phyloP scores from a whole-genome alignment of 2,113 vertebrate genomes.

The Bambusicola thoracicus region DNA sequence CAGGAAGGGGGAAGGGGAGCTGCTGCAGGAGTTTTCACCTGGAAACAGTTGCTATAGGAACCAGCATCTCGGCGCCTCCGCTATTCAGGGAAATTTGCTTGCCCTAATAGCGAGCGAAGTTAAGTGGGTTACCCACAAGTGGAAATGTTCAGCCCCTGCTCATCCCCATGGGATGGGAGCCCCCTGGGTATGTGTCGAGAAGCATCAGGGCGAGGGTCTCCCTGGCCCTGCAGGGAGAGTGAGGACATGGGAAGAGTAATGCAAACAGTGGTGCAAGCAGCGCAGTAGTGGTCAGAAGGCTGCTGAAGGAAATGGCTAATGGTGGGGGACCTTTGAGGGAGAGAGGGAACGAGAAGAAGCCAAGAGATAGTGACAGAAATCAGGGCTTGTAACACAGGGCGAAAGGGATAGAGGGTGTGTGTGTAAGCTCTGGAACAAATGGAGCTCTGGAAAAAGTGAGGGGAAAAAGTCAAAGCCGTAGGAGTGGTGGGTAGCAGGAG shows the following conservation, averaged over 20 bases:
- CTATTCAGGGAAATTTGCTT: constrained; percentile 22
- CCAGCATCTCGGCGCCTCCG: neutral
- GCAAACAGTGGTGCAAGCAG: neutral
- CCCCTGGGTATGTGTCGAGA: rapidly evolving
- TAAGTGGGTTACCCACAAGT: neutral
- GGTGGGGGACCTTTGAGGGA: neutral
- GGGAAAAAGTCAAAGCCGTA: neutral
- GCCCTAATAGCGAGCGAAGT: neutral
- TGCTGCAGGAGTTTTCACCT: constrained; percentile 62
- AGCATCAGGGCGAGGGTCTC: neutral
- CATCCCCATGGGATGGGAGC: neutral
- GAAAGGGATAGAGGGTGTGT: neutral
- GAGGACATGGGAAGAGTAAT: neutral
- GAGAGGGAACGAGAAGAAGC: neutral
- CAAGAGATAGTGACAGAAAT: neutral
- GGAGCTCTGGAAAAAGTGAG: neutral
- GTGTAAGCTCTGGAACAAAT: neutral
- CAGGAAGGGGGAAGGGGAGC: constrained; percentile 31
- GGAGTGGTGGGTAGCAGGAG: neutral
- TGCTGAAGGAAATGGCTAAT: neutral
- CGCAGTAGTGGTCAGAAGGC: rapidly evolving
- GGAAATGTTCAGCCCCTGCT: neutral
- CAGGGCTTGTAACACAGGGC: neutral
- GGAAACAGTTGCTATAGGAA: constrained; percentile 78
- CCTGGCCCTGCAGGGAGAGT: rapidly evolving